Percentiles rank a stretch among this genome's conserved stretches.
phyloP scores from a whole-genome alignment of 1,140 invertebrate genomes.

The Macrocentrus cingulum region DNA sequence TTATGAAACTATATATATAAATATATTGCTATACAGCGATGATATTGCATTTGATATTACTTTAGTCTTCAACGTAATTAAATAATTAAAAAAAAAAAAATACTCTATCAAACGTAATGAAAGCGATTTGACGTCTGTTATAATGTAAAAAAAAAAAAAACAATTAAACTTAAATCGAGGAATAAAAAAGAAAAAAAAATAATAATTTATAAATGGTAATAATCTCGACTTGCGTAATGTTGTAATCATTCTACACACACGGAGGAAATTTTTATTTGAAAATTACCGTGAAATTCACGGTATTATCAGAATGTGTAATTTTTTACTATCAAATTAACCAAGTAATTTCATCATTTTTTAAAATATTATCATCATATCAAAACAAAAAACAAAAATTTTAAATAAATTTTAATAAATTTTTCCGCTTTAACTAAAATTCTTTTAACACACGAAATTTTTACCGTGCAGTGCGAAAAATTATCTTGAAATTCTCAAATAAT shows the following conservation, averaged over 20 bases:
- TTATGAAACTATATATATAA: constrained; percentile 10
- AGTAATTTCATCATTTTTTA: too few relatives aligned
- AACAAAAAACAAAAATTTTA: too few relatives aligned
- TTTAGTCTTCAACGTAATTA: constrained; percentile 10
- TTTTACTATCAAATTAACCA: too few relatives aligned
- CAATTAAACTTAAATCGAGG: constrained; percentile 8
- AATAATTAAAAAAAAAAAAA: constrained; percentile 20
- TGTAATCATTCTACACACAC: constrained; percentile 34
- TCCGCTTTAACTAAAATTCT: too few relatives aligned
- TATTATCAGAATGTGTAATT: too few relatives aligned
- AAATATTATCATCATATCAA: too few relatives aligned
- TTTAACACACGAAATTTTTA: too few relatives aligned
- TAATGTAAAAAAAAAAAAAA: constrained; percentile 11
- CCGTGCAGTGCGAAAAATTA: too few relatives aligned
- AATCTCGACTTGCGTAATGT: constrained; percentile 30
- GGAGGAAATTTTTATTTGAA: too few relatives aligned
- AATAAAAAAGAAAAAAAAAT: constrained; percentile 4
- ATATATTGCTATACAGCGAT: constrained; percentile 21
- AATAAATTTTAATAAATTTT: too few relatives aligned
- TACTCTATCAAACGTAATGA: background rate
- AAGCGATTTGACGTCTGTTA: constrained; percentile 3
- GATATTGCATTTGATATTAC: background rate
- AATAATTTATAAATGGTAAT: constrained; percentile 2
- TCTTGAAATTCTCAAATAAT: too few relatives aligned
- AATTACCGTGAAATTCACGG: too few relatives aligned